Conservation (phyloP, 2,113 vertebrate species). For the Terrapene triunguis region DNA sequence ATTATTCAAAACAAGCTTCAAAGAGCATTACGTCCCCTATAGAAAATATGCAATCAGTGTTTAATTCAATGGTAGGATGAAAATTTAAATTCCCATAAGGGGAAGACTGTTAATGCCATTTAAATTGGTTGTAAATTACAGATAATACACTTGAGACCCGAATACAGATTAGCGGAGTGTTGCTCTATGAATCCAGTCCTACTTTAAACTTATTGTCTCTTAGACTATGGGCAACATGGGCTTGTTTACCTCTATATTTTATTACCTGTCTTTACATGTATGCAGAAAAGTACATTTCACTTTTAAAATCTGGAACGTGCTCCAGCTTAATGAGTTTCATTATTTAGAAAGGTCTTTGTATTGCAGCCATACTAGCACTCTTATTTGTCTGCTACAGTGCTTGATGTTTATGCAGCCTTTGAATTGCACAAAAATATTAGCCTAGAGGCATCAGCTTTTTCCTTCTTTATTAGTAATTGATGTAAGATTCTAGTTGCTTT, state of each 20-base stretch:
- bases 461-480: background rate
- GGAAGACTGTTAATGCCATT: constrained; percentile 85
- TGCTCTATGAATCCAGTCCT: constrained; percentile 79
- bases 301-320: constrained; percentile 65
- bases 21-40: constrained; percentile 81
- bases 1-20: constrained; percentile 86
- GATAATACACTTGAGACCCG: constrained; percentile 85
- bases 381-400: background rate
- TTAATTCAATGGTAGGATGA: constrained; percentile 87
- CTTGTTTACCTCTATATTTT: constrained; percentile 75
- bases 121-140: constrained; percentile 90
- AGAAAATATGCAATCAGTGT: constrained; percentile 86
- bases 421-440: constrained; percentile 22
- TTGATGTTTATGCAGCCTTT: background rate
- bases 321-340: background rate
- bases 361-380: constrained; percentile 42
- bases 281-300: constrained; percentile 54
- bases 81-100: constrained; percentile 88
- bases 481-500: background rate
- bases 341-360: constrained; percentile 29
- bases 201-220: constrained; percentile 75
- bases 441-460: background rate
- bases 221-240: constrained; percentile 77
- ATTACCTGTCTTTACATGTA: constrained; percentile 51
- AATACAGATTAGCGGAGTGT: constrained; percentile 84